Evolutionary conservation across 1,140 invertebrate species (phyloP), one percentile per base, ranked within the genome.

Genomic region (Asobara japonica): DNA sequence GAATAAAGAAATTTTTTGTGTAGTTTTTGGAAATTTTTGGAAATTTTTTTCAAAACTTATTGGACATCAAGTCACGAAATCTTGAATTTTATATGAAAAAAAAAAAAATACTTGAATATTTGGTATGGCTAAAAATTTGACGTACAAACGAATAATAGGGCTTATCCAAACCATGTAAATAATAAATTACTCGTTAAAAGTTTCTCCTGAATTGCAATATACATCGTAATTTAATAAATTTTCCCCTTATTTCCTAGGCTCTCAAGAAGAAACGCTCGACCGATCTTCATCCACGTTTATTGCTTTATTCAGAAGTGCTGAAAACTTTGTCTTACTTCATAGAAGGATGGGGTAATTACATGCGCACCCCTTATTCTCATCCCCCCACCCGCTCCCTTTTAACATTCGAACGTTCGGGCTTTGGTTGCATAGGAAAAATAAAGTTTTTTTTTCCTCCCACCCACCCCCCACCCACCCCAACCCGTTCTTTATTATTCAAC

Each of bases 201-300:
- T 51, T 20, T 51, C 8, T 10, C n/a, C 4, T 4, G n/a, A 60
- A 60, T 60, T 27, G 7, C n/a, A 29, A 60, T 29, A 8, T 10
- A 13, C 56, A 60, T 60, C 2, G 29, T 60, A 29, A 11, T 60
- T 25, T n/a, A 60, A 27, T 60, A 60, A 60, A 60, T 60, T 60
- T 60, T n/a, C 3, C 22, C 11, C n/a, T 27, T 10, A 6, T 27
- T 29, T 27, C 22, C 22, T 27, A 27, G 3, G 4, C 22, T 27
- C 25, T 4, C 51, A 7, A 27, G 25, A 81, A 82, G 80, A 81
- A 82, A 82, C 75, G 80, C 75, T 79, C 56, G 38, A 73, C 69
- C 78, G 78, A 66, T 60, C 56, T 60, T 61, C 73, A 75, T 60
- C 64, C 73, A 75, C 76, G 78, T 81, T 74, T 80, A 82, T 82